Conservation (phyloP, 2,888 invertebrate genomes). For the Lumbricus terrestris region DNA sequence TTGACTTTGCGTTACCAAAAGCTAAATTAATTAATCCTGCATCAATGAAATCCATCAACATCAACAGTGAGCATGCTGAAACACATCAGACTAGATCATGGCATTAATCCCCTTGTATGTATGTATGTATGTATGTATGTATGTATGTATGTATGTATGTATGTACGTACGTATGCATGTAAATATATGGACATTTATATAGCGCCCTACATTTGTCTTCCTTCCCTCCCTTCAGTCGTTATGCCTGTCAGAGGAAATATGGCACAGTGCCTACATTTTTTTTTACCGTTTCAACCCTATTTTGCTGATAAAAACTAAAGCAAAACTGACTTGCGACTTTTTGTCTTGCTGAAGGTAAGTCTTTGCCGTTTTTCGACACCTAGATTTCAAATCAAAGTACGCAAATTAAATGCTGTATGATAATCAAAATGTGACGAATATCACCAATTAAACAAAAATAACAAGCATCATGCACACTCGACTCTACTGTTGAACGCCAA, state of each 20-base stretch:
- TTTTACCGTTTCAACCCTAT: neutral
- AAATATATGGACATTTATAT: too few relatives aligned
- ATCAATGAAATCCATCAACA: neutral
- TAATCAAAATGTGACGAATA: neutral
- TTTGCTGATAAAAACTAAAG: neutral
- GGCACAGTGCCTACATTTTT: neutral
- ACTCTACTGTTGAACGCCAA: neutral
- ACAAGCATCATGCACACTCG: neutral
- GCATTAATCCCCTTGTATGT: too few relatives aligned
- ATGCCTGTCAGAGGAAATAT: neutral
- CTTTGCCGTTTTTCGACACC: constrained; percentile 26
- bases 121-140: too few relatives aligned
- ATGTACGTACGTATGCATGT: too few relatives aligned
- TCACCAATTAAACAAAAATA: neutral
- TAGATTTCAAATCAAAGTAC: neutral
- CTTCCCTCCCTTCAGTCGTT: neutral
- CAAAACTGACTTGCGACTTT: constrained; percentile 9
- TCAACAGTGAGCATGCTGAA: neutral
- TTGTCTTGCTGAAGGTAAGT: constrained; percentile 16
- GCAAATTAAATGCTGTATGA: neutral
- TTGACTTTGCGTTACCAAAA: too few relatives aligned
- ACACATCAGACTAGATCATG: neutral
- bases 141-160: too few relatives aligned
- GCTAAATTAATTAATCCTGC: too few relatives aligned
- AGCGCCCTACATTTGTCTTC: neutral